Conservation (phyloP, 2,888 invertebrate species). For the Disparrhopalites patrizii region DNA sequence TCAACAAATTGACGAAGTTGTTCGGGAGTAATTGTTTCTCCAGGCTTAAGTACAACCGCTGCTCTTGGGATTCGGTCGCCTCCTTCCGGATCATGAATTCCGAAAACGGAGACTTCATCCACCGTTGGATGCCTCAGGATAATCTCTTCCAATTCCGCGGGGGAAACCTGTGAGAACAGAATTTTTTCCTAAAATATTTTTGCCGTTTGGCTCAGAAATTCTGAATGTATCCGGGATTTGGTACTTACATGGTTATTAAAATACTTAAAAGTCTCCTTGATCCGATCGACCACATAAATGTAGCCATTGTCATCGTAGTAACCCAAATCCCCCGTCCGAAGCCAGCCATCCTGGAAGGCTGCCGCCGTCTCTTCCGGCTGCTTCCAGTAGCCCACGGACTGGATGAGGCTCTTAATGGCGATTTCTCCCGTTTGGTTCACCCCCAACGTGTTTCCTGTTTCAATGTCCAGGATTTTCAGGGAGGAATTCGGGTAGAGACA, state of each 20-base stretch:
- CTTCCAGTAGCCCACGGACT: conserved; percentile 41
- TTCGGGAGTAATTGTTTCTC: conserved; percentile 26
- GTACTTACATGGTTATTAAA: conserved; percentile 40
- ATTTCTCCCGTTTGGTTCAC: conserved; percentile 41
- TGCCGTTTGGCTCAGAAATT: background rate
- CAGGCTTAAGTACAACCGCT: conserved; percentile 35
- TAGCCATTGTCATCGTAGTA: conserved; percentile 43
- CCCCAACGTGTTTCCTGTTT: conserved; percentile 39
- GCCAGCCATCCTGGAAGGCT: conserved; percentile 40
- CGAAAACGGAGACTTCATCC: conserved; percentile 43
- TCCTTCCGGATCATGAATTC: conserved; percentile 40
- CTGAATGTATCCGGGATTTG: background rate
- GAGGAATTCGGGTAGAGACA: conserved; percentile 40
- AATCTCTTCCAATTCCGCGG: conserved; percentile 42
- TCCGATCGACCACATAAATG: conserved; percentile 41
- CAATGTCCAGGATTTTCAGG: conserved; percentile 39
- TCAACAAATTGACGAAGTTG: conserved; percentile 37
- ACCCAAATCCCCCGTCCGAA: conserved; percentile 42
- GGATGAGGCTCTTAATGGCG: conserved; percentile 36
- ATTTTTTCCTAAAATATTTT: background rate
- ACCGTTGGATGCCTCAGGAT: conserved; percentile 40
- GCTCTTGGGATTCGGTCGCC: conserved; percentile 45
- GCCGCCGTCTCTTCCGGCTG: conserved; percentile 37
- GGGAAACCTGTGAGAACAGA: conserved; percentile 38
- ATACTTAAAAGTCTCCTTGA: conserved; percentile 47